These are phyloP conservation scores for Prolemur simus DNA, from an alignment of 2,113 vertebrate species.

Conservation along the genomic window DNA sequence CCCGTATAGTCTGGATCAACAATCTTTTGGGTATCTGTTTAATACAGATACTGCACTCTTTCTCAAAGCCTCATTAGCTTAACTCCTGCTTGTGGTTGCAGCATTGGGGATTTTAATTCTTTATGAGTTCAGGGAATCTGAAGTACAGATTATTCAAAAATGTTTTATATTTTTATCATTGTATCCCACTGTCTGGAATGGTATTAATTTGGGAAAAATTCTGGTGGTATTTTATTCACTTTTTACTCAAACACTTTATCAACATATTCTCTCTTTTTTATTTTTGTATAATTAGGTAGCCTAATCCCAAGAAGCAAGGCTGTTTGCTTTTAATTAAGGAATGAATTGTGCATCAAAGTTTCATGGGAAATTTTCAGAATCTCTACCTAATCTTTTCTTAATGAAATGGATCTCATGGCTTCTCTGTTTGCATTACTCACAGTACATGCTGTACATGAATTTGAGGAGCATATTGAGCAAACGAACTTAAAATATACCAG, in stretches of 20 bases:
- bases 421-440: constrained; percentile 40
- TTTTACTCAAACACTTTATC: neutral
- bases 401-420: constrained; percentile 47
- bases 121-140: neutral
- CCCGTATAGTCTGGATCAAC: neutral
- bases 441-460: neutral
- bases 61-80: neutral
- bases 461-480: constrained; percentile 42
- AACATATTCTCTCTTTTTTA: neutral
- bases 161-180: neutral
- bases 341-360: constrained; percentile 54
- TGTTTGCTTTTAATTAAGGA: constrained; percentile 74
- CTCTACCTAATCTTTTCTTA: constrained; percentile 67
- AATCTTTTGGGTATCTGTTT: neutral
- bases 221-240: neutral
- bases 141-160: neutral
- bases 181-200: neutral
- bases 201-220: neutral
- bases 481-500: constrained; percentile 33
- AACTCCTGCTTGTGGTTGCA: neutral
- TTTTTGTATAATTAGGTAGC: constrained; percentile 17
- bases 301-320: constrained; percentile 45
- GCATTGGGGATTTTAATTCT: neutral
- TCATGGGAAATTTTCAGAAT: constrained; percentile 55
- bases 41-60: neutral